Conservation (phyloP, 2,888 invertebrate genomes). For the Agrilus cyanescens region DNA sequence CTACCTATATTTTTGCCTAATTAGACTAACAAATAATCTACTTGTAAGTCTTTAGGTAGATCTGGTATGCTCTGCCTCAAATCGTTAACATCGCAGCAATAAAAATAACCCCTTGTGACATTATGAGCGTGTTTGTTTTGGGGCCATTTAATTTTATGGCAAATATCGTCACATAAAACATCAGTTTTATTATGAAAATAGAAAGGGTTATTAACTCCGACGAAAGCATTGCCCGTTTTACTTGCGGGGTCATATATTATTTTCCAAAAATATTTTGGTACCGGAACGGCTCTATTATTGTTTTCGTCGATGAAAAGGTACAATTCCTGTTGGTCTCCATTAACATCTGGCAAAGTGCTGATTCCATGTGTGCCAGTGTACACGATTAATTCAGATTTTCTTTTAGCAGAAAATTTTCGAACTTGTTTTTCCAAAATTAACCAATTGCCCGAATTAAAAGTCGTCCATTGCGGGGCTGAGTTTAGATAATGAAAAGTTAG, state of each 20-base stretch:
- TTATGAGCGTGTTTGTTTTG: conserved; percentile 38
- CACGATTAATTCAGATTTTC: conserved; percentile 31
- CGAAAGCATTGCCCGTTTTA: conserved; percentile 43
- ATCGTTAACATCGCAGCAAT: conserved; percentile 49
- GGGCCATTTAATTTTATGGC: conserved; percentile 48
- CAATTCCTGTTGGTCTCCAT: conserved; percentile 19
- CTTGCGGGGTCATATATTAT: conserved; percentile 42
- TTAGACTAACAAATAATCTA: conserved; percentile 18
- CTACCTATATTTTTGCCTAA: too few species aligned
- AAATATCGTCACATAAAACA: conserved; percentile 35
- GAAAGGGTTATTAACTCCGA: conserved; percentile 52
- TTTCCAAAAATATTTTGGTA: conserved; percentile 47
- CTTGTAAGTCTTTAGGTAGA: conserved; percentile 39
- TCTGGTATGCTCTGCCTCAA: conserved; percentile 41
- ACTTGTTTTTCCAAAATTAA: conserved; percentile 37
- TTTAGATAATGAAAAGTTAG: conserved; percentile 53
- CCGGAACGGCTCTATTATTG: conserved; percentile 33
- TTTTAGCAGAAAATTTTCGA: conserved; percentile 33
- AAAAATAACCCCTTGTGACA: conserved; percentile 44
- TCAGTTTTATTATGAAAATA: conserved; percentile 16
- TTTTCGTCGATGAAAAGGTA: conserved; percentile 24
- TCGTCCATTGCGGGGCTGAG: conserved; percentile 55
- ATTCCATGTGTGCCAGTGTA: conserved; percentile 51
- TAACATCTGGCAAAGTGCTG: conserved; percentile 41
- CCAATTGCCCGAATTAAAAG: conserved; percentile 49